A percentile compares a stretch with the other conserved stretches of the same genome.
phyloP scores from a whole-genome alignment of 2,113 vertebrate species.

The Myrmophylax atrothorax region DNA sequence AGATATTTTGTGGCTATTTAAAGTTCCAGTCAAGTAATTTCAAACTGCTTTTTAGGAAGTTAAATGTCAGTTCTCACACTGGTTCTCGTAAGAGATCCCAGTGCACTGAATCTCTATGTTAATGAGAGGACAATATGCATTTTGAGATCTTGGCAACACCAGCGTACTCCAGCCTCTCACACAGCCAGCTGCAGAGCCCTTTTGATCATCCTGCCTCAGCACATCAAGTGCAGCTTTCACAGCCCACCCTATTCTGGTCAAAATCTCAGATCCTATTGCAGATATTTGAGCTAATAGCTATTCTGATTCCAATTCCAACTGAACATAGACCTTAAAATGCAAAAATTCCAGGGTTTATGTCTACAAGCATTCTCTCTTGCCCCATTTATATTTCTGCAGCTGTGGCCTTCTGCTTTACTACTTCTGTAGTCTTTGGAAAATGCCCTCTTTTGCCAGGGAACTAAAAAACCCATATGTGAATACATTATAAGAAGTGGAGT shows the following conservation, averaged over 20 bases:
- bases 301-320: background rate
- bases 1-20: background rate
- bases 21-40: background rate
- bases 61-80: background rate
- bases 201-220: background rate
- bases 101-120: background rate
- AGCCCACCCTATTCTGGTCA: background rate
- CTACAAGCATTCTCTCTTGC: background rate
- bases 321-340: background rate
- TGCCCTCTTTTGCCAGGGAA: background rate
- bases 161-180: background rate
- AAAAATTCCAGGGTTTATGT: background rate
- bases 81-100: background rate
- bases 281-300: background rate
- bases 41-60: background rate
- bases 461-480: background rate
- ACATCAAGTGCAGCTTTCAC: background rate
- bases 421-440: background rate
- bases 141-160: background rate
- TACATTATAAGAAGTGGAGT: background rate
- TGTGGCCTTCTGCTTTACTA: background rate
- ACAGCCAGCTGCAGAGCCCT: background rate
- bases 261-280: background rate
- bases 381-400: background rate
- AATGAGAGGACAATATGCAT: background rate